Evolutionary conservation across 2,113 vertebrate genomes (phyloP), one percentile per base, ranked within the genome.

Genomic region (Poeciliopsis occidentalis): DNA sequence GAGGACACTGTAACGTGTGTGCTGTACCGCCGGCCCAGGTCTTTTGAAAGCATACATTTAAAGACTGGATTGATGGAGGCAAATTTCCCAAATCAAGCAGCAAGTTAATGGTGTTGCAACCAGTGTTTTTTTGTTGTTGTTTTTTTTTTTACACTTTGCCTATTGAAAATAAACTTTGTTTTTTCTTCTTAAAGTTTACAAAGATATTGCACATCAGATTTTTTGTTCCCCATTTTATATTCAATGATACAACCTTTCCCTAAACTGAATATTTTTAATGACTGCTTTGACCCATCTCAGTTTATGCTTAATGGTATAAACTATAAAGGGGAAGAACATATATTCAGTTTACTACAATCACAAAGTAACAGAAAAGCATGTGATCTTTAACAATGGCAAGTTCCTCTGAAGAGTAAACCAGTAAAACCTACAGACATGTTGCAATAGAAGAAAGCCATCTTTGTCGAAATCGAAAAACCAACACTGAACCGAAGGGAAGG

Each of bases 171-270:
- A 8, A 12, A 4, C 2, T 68, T 30, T 11, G 10, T 51, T 51
- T 31, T 41, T 54, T 51, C 24, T 41, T 75, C n/a, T 68, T 64
- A 68, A 64, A 72, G 65, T 78, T 34, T 65, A 71, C 15, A 70
- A 10, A 61, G 24, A 1, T 12, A n/a, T 64, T 12, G 63, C 32
- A 61, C 44, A 67, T 71, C 79, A 54, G 19, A 41, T 17, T 80
- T 80, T 61, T 64, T 13, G 19, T 15, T 10, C 8, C 34, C 34
- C 41, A 73, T 80, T 76, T 82, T 34, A 30, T 17, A 54, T 71
- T 44, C 31, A 34, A 75, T 31, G 10, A 76, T 57, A n/a, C 32
- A 60, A 72, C n/a, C 47, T 72, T 6, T 12, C 22, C 4, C 24
- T 26, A 73, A 7, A 32, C 17, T 11, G 17, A 41, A 57, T 7